phyloP scores from a whole-genome alignment of 2,113 vertebrate species.

The Natator depressus region DNA sequence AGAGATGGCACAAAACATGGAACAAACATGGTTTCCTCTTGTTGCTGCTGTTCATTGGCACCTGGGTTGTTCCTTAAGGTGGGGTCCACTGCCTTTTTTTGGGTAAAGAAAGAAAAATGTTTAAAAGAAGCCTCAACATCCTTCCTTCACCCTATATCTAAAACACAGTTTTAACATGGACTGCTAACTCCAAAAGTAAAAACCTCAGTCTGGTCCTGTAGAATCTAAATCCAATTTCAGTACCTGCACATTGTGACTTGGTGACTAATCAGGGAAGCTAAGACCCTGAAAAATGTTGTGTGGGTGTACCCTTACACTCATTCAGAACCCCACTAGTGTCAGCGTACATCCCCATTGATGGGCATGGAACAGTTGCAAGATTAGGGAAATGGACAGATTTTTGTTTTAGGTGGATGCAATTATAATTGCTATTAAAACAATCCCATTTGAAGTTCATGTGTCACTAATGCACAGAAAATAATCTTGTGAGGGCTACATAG shows the following conservation, averaged over 20 bases:
- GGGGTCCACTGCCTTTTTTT: not conserved
- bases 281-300: not conserved
- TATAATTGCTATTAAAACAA: not conserved
- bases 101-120: not conserved
- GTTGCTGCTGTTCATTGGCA: not conserved
- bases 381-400: not conserved
- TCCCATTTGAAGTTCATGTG: not conserved
- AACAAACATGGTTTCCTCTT: too few species aligned
- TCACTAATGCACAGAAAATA: not conserved
- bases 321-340: too few species aligned
- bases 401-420: not conserved
- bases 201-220: constrained; percentile 4
- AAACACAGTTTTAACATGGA: not conserved
- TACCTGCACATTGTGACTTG: not conserved
- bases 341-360: too few species aligned
- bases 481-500: not conserved
- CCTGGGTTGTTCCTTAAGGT: not conserved
- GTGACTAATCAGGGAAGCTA: not conserved
- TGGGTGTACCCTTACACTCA: not conserved
- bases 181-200: not conserved
- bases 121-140: too few species aligned
- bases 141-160: too few species aligned
- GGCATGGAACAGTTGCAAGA: not conserved
- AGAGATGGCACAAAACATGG: too few species aligned
- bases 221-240: not conserved